These are phyloP conservation scores for Tetrax tetrax DNA, from an alignment of 2,113 vertebrate genomes.

Conservation along the genomic window DNA sequence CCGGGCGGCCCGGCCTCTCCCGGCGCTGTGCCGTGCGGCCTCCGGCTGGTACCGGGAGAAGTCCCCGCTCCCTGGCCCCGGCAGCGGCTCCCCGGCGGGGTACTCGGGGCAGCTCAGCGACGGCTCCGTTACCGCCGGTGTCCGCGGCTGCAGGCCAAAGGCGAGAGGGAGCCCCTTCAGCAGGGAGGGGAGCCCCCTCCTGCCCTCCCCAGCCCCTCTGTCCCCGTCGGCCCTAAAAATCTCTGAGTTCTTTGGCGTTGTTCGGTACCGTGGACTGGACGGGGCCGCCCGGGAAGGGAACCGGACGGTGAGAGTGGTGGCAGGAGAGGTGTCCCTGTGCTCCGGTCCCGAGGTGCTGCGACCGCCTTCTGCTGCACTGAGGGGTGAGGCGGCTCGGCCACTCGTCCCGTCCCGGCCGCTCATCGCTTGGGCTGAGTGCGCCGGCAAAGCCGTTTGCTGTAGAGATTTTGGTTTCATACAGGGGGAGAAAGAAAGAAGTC, in stretches of 20 bases:
- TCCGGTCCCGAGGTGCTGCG: too few species aligned
- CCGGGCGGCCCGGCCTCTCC: not conserved
- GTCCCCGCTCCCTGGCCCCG: not conserved
- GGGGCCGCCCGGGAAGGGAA: too few species aligned
- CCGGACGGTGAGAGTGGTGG: accelerated
- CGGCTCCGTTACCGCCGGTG: not conserved
- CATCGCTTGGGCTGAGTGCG: accelerated
- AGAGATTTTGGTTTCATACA: accelerated
- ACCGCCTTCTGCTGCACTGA: too few species aligned
- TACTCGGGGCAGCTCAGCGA: not conserved
- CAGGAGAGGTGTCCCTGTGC: not conserved
- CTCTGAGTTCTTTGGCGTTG: not conserved
- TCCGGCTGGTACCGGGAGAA: too few species aligned
- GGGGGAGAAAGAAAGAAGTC: not conserved
- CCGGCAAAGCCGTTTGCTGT: accelerated
- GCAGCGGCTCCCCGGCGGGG: not conserved
- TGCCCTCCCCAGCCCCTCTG: not conserved
- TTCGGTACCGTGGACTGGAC: too few species aligned
- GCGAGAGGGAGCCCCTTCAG: not conserved
- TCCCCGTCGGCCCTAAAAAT: not conserved
- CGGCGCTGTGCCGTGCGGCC: not conserved
- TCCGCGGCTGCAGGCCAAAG: not conserved
- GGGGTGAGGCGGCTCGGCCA: too few species aligned
- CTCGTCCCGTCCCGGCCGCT: too few species aligned
- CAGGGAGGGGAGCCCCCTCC: accelerated